Conservation (phyloP, 2,888 invertebrate species). For the Meteorus colon region DNA sequence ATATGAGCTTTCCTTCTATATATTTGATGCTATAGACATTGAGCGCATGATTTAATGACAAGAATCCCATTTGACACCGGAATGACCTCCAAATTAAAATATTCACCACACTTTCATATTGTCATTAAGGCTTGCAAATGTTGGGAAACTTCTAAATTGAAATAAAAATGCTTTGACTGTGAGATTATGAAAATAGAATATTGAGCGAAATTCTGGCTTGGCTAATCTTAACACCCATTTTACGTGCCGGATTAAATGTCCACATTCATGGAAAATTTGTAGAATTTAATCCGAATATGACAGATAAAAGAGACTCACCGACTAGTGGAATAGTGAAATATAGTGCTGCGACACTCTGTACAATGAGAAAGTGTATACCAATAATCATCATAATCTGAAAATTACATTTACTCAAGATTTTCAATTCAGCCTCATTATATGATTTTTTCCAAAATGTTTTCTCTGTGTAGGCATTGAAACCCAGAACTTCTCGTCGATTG, state of each 20-base stretch:
- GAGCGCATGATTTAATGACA: too few species aligned
- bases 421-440: neutral
- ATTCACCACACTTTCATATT: too few species aligned
- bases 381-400: slow-evolving; percentile 21
- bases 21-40: too few species aligned
- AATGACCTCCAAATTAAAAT: too few species aligned
- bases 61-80: too few species aligned
- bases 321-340: slow-evolving; percentile 32
- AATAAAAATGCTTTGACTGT: too few species aligned
- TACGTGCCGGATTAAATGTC: neutral
- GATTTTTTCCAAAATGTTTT: slow-evolving; percentile 11
- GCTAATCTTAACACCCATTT: neutral
- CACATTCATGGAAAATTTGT: neutral
- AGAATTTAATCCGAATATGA: neutral
- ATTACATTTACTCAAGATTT: slow-evolving; percentile 25
- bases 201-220: too few species aligned
- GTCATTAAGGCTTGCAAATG: too few species aligned
- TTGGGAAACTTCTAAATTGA: too few species aligned
- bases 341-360: slow-evolving; percentile 4
- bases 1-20: too few species aligned
- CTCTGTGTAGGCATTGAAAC: slow-evolving; percentile 33
- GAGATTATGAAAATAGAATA: too few species aligned
- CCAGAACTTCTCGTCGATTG: neutral
- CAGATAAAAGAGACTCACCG: slow-evolving; percentile 27
- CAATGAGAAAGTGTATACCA: slow-evolving; percentile 6